Evolutionary conservation across 2,888 invertebrate species (phyloP).

Genomic region (Rotaria magnacalcarata): DNA sequence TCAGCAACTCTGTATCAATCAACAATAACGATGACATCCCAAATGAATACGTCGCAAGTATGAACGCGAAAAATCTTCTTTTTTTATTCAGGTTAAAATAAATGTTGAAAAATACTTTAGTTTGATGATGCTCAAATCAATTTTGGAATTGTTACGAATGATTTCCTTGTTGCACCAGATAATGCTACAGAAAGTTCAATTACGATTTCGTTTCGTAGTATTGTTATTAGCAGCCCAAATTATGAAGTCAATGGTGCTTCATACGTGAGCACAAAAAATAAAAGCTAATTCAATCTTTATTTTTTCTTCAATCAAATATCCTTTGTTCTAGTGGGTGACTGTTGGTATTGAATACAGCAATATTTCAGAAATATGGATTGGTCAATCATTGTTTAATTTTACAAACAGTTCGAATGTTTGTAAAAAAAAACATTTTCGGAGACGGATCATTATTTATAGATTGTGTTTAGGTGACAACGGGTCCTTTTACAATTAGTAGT

Average conservation of each 20-base stretch:
- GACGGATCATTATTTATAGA: not conserved
- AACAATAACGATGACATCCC: not conserved
- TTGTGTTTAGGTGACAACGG: not conserved
- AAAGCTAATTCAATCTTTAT: not conserved
- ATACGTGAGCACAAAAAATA: not conserved
- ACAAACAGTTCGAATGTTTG: not conserved
- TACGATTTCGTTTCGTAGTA: not conserved
- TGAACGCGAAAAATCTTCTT: not conserved
- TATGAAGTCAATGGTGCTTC: not conserved
- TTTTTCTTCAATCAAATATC: not conserved
- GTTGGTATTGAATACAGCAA: constrained; percentile 56
- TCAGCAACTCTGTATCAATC: not conserved
- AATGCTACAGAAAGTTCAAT: not conserved
- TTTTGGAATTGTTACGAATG: constrained; percentile 39
- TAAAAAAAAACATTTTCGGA: not conserved
- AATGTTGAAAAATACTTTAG: not conserved
- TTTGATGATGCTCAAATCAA: constrained; percentile 43
- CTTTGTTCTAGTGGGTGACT: constrained; percentile 53
- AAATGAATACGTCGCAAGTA: not conserved
- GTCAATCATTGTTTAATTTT: constrained; percentile 52
- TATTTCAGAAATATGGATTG: constrained; percentile 55
- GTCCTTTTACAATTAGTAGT: not conserved
- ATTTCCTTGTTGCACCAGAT: not conserved
- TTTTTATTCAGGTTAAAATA: too few relatives aligned
- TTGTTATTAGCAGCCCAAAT: not conserved